Conservation (phyloP, 2,797 vertebrate genomes). For the Dallia pectoralis region DNA sequence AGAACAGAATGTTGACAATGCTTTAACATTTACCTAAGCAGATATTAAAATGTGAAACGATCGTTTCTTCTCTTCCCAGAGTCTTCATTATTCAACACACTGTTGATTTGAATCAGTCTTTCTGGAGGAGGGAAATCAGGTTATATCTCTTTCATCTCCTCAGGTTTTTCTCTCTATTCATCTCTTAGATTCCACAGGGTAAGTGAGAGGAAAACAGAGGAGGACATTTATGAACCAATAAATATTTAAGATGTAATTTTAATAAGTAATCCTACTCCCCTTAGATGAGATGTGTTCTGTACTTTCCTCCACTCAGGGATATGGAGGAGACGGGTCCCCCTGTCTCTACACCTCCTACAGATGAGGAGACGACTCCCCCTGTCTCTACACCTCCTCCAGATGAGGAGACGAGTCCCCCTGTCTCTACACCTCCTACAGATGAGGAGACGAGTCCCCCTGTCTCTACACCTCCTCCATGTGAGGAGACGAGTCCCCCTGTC, state of each 20-base stretch:
- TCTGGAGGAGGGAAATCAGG: conserved; percentile 59
- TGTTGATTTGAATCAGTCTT: conserved; percentile 75
- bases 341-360: conserved; percentile 73
- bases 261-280: conserved; percentile 75
- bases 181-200: conserved; percentile 44
- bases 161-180: conserved; percentile 2
- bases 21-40: conserved; percentile 62
- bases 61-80: conserved; percentile 65
- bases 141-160: conserved; percentile 46
- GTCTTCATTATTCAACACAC: conserved; percentile 77
- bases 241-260: conserved; percentile 78
- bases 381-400: conserved; percentile 64
- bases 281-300: conserved; percentile 74
- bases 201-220: conserved; percentile 58
- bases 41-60: conserved; percentile 70
- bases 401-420: conserved; percentile 28
- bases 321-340: too few species aligned
- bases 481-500: too few species aligned
- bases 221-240: conserved; percentile 71
- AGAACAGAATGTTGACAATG: conserved; percentile 39
- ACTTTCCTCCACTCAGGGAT: conserved; percentile 70
- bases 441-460: too few species aligned
- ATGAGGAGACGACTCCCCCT: too few species aligned
- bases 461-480: too few species aligned
- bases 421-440: too few species aligned